A percentile compares a stretch with the other conserved stretches of the same genome.
These are phyloP conservation scores for Trididemnum clinides DNA, from an alignment of 23 tunicate species.

Conservation along the genomic window DNA sequence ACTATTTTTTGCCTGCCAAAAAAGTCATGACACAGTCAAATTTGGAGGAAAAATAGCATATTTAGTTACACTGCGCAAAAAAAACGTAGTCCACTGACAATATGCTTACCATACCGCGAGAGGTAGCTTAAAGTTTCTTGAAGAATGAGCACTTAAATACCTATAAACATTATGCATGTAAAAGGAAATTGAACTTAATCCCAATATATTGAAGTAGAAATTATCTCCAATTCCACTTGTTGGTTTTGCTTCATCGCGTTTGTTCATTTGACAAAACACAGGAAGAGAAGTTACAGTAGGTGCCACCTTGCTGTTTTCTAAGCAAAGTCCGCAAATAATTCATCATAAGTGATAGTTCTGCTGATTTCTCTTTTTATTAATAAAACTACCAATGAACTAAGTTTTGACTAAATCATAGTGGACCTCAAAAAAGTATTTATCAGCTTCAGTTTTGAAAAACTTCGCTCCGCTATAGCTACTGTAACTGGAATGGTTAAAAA, in stretches of 20 bases:
- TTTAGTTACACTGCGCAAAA: background rate
- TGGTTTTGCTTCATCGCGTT: background rate
- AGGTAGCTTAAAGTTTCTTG: background rate
- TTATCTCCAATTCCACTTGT: background rate
- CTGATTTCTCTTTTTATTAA: background rate
- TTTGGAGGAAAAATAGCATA: background rate
- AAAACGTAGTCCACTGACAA: background rate
- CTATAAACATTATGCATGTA: background rate
- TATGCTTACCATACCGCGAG: background rate
- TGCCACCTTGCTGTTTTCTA: background rate
- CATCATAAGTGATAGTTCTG: background rate
- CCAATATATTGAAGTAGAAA: background rate
- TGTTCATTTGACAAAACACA: background rate
- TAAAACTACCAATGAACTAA: background rate
- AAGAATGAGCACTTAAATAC: background rate
- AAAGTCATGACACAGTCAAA: too few species aligned
- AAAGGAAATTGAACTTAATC: background rate
- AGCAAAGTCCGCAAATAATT: background rate
- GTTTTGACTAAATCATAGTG: background rate
- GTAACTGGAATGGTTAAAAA: background rate
- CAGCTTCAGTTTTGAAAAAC: background rate
- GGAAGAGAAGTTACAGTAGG: background rate
- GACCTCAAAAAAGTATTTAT: background rate
- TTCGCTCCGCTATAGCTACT: background rate
- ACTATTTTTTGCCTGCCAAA: too few species aligned